These are phyloP conservation scores for Liasis olivaceus DNA, from an alignment of 2,797 vertebrate species.

Conservation along the genomic window DNA sequence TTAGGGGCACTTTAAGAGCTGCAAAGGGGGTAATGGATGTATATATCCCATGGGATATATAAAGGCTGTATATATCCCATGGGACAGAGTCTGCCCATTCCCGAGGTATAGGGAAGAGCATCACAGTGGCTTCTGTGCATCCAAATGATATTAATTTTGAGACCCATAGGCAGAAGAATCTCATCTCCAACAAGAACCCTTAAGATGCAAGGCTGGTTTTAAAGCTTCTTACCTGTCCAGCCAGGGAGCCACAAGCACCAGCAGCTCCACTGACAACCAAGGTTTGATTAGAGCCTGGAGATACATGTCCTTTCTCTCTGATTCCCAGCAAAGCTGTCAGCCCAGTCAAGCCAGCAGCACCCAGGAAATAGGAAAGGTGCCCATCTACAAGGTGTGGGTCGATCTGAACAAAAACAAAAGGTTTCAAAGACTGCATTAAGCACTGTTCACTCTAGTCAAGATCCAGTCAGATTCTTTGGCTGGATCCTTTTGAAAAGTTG, in stretches of 20 bases:
- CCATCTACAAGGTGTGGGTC: conserved; percentile 84
- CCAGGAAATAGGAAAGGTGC: conserved; percentile 87
- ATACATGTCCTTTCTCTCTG: conserved; percentile 89
- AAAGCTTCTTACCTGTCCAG: conserved; percentile 86
- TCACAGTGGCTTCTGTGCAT: not conserved
- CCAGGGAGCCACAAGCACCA: conserved; percentile 91
- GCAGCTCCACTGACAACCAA: conserved; percentile 95
- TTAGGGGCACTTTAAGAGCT: not conserved
- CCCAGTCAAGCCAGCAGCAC: conserved; percentile 89
- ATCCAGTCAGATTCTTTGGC: not conserved
- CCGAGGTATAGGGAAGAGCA: not conserved
- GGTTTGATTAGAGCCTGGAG: conserved; percentile 84
- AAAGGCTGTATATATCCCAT: not conserved
- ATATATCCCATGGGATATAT: not conserved
- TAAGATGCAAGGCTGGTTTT: not conserved
- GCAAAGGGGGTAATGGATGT: not conserved
- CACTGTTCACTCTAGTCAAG: not conserved
- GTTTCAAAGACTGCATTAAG: not conserved
- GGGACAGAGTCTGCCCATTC: not conserved
- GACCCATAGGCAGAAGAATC: not conserved
- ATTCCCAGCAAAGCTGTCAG: conserved; percentile 88
- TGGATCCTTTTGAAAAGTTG: not conserved
- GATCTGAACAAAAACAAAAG: conserved; percentile 73
- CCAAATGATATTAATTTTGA: not conserved
- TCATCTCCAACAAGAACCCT: not conserved